These are phyloP conservation scores for Mallateleia sp. DNA, from an alignment of 2,888 invertebrate genomes.

Conservation along the genomic window DNA sequence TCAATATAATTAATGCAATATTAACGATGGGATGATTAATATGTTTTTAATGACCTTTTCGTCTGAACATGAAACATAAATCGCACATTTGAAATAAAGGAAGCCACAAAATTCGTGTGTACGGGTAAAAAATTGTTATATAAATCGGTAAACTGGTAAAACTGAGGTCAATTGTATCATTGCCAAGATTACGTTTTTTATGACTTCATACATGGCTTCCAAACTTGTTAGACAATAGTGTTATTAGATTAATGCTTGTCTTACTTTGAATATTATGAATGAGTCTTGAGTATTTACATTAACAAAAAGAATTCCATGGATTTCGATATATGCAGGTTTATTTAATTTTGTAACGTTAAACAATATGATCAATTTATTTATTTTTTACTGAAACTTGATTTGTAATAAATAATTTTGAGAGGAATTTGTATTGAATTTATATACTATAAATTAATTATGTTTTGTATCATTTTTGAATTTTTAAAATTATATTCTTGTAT, in stretches of 20 bases:
- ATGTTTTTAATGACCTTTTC: conserved; percentile 21
- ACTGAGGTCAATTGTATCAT: conserved; percentile 75
- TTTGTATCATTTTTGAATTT: too few relatives aligned
- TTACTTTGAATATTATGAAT: conserved; percentile 55
- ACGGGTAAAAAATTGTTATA: conserved; percentile 69
- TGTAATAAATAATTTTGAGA: too few relatives aligned
- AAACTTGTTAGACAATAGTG: conserved; percentile 70
- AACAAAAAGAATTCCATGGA: too few relatives aligned
- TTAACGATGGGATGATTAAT: not conserved
- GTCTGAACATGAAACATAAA: conserved; percentile 4
- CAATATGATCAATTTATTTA: too few relatives aligned
- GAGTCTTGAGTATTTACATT: conserved; percentile 8
- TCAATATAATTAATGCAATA: not conserved
- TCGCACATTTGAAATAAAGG: conserved; percentile 15
- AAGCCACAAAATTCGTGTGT: conserved; percentile 60
- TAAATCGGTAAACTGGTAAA: conserved; percentile 70
- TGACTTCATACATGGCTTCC: conserved; percentile 70
- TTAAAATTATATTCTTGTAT: too few relatives aligned
- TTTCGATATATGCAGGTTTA: too few relatives aligned
- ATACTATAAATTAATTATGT: too few relatives aligned
- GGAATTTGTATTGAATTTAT: too few relatives aligned
- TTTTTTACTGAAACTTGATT: too few relatives aligned
- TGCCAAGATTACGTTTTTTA: conserved; percentile 71
- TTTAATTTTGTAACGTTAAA: too few relatives aligned
- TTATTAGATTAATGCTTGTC: conserved; percentile 72